Conservation (phyloP, 2,888 invertebrate species). For the Drosophila recens region DNA sequence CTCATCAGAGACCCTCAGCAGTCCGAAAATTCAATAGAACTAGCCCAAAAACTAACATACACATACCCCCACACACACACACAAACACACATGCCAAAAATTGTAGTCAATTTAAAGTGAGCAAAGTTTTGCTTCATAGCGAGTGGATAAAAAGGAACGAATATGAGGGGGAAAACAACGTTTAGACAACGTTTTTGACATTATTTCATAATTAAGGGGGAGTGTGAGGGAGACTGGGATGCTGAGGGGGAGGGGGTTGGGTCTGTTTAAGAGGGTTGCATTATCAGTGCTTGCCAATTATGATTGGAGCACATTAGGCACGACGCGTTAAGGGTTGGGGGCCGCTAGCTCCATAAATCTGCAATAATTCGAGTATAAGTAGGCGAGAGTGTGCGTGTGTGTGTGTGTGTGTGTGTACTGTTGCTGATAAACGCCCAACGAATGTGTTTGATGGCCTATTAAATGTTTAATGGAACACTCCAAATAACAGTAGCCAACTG, state of each 20-base stretch:
- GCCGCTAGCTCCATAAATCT: conserved; percentile 22
- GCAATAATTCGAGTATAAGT: conserved; percentile 4
- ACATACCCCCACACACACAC: conserved; percentile 10
- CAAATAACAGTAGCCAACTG: neutral
- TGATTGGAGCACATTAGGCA: conserved; percentile 59
- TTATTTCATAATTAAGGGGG: conserved; percentile 73
- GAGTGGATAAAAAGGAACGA: too few species aligned
- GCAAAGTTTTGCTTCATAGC: conserved; percentile 40
- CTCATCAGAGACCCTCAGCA: conserved; percentile 17
- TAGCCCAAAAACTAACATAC: conserved; percentile 44
- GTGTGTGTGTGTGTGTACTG: conserved; percentile 17
- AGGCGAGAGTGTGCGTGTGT: conserved; percentile 22
- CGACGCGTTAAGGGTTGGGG: neutral
- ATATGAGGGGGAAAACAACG: conserved; percentile 3
- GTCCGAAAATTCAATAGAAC: conserved; percentile 56
- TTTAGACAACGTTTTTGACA: conserved; percentile 54
- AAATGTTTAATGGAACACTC: conserved; percentile 62
- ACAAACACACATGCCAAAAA: conserved; percentile 41
- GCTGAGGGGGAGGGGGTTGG: neutral
- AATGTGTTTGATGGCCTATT: conserved; percentile 73
- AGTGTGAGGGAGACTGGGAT: neutral
- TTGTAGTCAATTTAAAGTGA: conserved; percentile 63
- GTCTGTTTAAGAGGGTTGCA: conserved; percentile 40
- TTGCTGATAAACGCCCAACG: conserved; percentile 50
- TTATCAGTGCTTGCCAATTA: conserved; percentile 79